Conservation (phyloP, 2,888 invertebrate species). For the Limenitis camilla region DNA sequence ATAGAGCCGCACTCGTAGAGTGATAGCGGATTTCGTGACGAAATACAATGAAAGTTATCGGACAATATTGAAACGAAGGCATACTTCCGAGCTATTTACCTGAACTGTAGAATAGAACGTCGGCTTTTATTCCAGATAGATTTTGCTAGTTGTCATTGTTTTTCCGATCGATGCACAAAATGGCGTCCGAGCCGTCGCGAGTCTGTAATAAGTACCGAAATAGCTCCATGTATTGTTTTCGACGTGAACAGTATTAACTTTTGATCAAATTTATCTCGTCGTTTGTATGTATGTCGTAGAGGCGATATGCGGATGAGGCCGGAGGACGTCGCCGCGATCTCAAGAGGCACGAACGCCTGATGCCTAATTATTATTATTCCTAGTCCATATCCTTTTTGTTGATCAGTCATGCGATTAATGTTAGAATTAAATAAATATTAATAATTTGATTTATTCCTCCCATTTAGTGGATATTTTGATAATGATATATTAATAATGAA, state of each 20-base stretch:
- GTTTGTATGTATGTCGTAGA: slow-evolving; percentile 53
- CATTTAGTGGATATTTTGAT: slow-evolving; percentile 76
- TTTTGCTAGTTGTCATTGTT: slow-evolving; percentile 71
- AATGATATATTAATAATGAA: slow-evolving; percentile 76
- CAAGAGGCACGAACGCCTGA: slow-evolving; percentile 60
- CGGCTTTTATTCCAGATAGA: slow-evolving; percentile 73
- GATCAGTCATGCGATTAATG: slow-evolving; percentile 75
- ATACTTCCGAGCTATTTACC: slow-evolving; percentile 71
- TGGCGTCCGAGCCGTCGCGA: slow-evolving; percentile 51
- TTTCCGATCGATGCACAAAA: slow-evolving; percentile 68
- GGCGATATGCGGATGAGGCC: slow-evolving; percentile 64
- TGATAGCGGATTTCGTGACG: slow-evolving; percentile 61
- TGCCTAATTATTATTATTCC: slow-evolving; percentile 70
- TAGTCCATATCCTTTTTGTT: slow-evolving; percentile 76
- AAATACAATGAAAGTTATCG: slow-evolving; percentile 67
- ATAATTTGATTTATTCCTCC: slow-evolving; percentile 76
- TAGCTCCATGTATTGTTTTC: slow-evolving; percentile 59
- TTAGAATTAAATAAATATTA: slow-evolving; percentile 66
- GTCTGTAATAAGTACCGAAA: slow-evolving; percentile 51
- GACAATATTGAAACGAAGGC: slow-evolving; percentile 71
- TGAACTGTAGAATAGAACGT: slow-evolving; percentile 70
- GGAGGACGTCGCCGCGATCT: slow-evolving; percentile 13
- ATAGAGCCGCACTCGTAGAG: slow-evolving; percentile 71
- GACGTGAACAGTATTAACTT: slow-evolving; percentile 68
- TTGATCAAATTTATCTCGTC: slow-evolving; percentile 62